phyloP scores from a whole-genome alignment of 1,140 invertebrate genomes.

The Aphelinus certus region DNA sequence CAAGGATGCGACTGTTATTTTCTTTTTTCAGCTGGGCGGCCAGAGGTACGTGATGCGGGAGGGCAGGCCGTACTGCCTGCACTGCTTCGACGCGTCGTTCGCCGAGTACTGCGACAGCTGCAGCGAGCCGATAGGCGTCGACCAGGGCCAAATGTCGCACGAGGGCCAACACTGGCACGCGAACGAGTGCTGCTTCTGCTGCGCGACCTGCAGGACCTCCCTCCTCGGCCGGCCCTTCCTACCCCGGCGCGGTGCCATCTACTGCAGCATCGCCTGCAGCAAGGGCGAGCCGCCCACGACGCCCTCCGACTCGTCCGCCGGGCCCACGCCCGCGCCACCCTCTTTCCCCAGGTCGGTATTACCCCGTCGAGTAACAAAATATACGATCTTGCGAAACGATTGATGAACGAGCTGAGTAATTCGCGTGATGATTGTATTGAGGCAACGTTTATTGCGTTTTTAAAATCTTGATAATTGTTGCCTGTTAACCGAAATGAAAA shows the following conservation, averaged over 20 bases:
- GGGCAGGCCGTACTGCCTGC: constrained; percentile 90
- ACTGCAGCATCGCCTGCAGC: constrained; percentile 92
- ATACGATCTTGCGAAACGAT: too few species aligned
- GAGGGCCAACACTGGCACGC: constrained; percentile 99
- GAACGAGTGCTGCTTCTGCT: constrained; percentile 93
- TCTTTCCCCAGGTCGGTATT: constrained; percentile 65
- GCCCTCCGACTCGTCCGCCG: constrained; percentile 74
- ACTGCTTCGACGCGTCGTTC: constrained; percentile 95
- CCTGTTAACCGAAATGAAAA: too few species aligned
- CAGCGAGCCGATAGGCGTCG: constrained; percentile 93
- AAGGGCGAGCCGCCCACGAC: constrained; percentile 87
- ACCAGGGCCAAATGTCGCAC: constrained; percentile 97
- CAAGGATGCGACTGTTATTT: not conserved
- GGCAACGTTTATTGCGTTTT: too few species aligned
- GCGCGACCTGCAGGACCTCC: constrained; percentile 90
- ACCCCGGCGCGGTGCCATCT: constrained; percentile 91
- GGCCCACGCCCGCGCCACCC: constrained; percentile 69
- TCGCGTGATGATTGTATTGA: too few species aligned
- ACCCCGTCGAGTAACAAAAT: too few species aligned
- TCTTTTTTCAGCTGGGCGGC: constrained; percentile 78
- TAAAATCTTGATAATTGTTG: too few species aligned
- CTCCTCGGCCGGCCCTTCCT: constrained; percentile 93
- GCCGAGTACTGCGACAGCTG: constrained; percentile 98
- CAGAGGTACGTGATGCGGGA: constrained; percentile 98
- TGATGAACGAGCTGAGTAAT: too few species aligned